Conservation (phyloP, 2,888 invertebrate genomes). For the Oscheius sp. region DNA sequence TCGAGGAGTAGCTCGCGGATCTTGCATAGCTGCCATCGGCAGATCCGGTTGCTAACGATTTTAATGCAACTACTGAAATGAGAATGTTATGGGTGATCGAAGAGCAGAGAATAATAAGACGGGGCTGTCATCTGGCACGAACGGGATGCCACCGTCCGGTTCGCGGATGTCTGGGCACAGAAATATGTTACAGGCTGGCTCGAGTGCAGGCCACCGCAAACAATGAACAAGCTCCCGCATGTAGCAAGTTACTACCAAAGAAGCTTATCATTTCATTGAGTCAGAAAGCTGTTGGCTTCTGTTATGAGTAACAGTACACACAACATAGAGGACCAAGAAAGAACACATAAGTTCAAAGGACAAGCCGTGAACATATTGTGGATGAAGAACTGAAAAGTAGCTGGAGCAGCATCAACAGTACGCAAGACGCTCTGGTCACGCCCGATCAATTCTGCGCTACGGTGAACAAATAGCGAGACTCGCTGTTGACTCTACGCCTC, state of each 20-base stretch:
- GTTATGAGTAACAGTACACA: not conserved
- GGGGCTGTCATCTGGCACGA: constrained; percentile 29
- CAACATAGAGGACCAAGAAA: not conserved
- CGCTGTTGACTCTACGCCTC: constrained; percentile 29
- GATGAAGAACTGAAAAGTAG: not conserved
- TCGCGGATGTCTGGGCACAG: constrained; percentile 28
- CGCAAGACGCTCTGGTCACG: constrained; percentile 28
- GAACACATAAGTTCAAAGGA: not conserved
- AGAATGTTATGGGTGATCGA: not conserved
- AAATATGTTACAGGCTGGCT: constrained; percentile 30
- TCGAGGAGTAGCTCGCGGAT: constrained; percentile 37
- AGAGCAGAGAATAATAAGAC: constrained; percentile 11
- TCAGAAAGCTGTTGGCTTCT: not conserved
- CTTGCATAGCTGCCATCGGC: constrained; percentile 30
- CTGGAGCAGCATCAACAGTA: constrained; percentile 26
- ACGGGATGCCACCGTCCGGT: constrained; percentile 26
- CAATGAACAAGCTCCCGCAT: constrained; percentile 29
- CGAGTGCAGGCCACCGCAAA: constrained; percentile 28
- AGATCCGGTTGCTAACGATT: not conserved
- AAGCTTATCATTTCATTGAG: too few species aligned
- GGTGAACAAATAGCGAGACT: constrained; percentile 30
- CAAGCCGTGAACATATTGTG: not conserved
- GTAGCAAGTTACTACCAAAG: constrained; percentile 25
- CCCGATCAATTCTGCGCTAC: constrained; percentile 30
- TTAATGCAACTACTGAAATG: not conserved